Evolutionary conservation across 1,140 invertebrate genomes (phyloP), one percentile per base, ranked within the genome.

Genomic region (Listronotus bonariensis): DNA sequence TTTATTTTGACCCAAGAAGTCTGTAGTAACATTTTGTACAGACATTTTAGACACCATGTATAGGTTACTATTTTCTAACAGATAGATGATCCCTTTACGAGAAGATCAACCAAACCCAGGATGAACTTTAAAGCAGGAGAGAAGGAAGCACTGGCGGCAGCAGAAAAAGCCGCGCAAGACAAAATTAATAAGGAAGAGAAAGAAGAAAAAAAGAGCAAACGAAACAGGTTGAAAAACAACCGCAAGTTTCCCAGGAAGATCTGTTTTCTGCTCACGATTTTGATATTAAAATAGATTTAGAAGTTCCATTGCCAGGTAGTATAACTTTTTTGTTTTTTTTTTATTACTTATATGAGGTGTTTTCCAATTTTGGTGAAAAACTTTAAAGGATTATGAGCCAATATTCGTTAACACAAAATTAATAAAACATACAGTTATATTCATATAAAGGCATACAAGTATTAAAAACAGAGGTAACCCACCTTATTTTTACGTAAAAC

Each of bases 261-360:
- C 80, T 97, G 6, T 98, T 97, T 80, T 91, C 90, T 51, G 89
- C 95, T 58, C 96, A 98, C 78, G 92, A 98, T 81, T 98, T 98
- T 81, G 95, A 98, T 74, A 97, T 98, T 70, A 92, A 89, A 77
- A 93, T 97, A 64, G 95, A 97, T 78, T 82, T 98, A 59, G 92
- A 95, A 80, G 87, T 95, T 67, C 89, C 92, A 56, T 80, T 90
- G 67, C 84, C 89, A 72, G 89, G 92, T 92, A 80, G 85, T 85
- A 84, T 68, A 68, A 17, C 42, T 5, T 26, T 26, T 26, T 26
- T 26, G 5, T 26, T 26, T 26, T 3, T 26, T 26, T 26, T 26
- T 26, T 3, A n/a, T n/a, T n/a, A n/a, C n/a, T n/a, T n/a, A n/a
- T n/a, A n/a, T n/a, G n/a, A n/a, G n/a, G n/a, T n/a, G n/a, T n/a